Percentiles rank a stretch among this genome's conserved stretches.
Evolutionary conservation across 2,888 invertebrate species (phyloP).

Genomic region (Listrodromus nycthemerus): DNA sequence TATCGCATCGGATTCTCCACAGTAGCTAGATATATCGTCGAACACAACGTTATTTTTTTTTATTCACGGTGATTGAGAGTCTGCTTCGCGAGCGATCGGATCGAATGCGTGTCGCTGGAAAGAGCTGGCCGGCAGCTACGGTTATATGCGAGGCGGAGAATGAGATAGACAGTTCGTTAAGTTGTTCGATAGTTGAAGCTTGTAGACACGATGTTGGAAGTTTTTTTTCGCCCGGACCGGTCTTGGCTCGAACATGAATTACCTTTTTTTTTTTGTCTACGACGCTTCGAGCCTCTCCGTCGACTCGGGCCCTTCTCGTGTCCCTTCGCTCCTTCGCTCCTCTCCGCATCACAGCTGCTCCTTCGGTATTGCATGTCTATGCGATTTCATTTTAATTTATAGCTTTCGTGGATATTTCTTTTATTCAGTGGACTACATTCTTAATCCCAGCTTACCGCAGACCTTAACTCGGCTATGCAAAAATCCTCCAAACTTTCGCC

Average conservation of each 20-base stretch:
- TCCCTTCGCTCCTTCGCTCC: neutral
- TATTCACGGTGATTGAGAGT: slow-evolving; percentile 11
- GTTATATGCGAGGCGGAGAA: slow-evolving; percentile 29
- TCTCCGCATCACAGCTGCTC: neutral
- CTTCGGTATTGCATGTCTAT: neutral
- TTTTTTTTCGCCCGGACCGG: slow-evolving; percentile 65
- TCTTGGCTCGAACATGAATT: neutral
- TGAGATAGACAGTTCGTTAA: slow-evolving; percentile 77
- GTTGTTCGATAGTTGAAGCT: slow-evolving; percentile 73
- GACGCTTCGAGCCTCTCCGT: neutral
- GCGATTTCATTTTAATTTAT: neutral
- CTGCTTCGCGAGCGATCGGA: neutral
- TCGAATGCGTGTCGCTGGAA: slow-evolving; percentile 1
- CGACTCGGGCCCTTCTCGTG: neutral
- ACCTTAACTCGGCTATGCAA: too few relatives aligned
- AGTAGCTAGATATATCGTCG: slow-evolving; percentile 4
- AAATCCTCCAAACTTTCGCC: too few relatives aligned
- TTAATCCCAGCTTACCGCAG: neutral
- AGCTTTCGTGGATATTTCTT: neutral
- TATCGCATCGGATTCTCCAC: slow-evolving; percentile 13
- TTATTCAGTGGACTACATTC: neutral
- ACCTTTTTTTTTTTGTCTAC: neutral
- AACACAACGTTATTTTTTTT: slow-evolving; percentile 1
- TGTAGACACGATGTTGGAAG: slow-evolving; percentile 80
- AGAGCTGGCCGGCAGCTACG: slow-evolving; percentile 63